Base-by-base conservation (phyloP, 1,140 invertebrate genomes). In the Macrotrachela quadricornifera region DNA sequence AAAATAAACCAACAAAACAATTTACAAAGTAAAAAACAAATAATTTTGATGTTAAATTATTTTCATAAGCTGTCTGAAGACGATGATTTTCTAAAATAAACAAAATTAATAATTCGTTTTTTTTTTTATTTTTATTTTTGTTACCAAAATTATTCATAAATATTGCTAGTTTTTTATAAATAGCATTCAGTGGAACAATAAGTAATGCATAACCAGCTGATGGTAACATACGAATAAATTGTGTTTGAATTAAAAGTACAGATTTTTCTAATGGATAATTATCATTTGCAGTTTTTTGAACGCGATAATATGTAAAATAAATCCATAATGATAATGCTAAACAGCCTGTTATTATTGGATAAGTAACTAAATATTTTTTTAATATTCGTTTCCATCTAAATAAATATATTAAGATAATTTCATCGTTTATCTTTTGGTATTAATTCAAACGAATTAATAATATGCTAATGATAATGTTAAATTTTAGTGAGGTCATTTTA, bases 31-130 rank as follows among this genome's bases (percentile, higher is more conserved):
- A 49, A 38, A 49, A 49, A 30, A 82, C 65, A 57, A 83, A 79
- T 42, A 83, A 67, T 68, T 84, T 84, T 41, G 78, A 76, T n/a
- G 82, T 80, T 37, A 81, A 73, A 68, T 83, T 80, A 56, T 80
- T 73, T 50, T 83, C 80, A 62, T 79, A 81, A 57, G 80, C 78
- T 2, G 77, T 76, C 60, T 83, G 78, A 8, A 81, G 79, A 38
- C 80, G 72, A 67, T 83, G 81, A 65, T 83, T 83, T 73, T 83
- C 69, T 70, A 30, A 4, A 30, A 30, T 2, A 30, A 8, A 30
- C 21, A 30, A 30, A 30, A 30, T 30, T 30, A 4, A n/a, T 8
- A 30, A 30, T 30, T 4, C 21, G 8, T 30, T 4, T 30, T 30
- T 4, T 30, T 30, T 30, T 30, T n/a, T n/a, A n/a, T n/a, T 2